Percentiles rank a stretch among this genome's conserved stretches.
These are phyloP conservation scores for Leucoma salicis DNA, from an alignment of 2,888 invertebrate species.

Conservation along the genomic window DNA sequence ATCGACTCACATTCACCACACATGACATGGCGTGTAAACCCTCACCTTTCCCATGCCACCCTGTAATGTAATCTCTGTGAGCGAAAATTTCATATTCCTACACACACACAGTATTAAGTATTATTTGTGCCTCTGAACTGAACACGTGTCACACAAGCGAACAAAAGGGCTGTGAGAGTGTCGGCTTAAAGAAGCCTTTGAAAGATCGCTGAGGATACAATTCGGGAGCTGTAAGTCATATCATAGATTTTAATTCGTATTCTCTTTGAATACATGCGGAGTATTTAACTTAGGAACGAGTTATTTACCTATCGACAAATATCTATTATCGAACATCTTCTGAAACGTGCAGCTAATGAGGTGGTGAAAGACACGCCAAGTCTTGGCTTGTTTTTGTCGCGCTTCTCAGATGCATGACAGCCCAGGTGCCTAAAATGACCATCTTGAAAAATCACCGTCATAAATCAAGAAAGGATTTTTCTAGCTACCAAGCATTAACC, in stretches of 20 bases:
- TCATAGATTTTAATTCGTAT: slow-evolving; percentile 17
- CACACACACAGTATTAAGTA: slow-evolving; percentile 9
- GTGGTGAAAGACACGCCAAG: slow-evolving; percentile 22
- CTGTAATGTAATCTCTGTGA: slow-evolving; percentile 25
- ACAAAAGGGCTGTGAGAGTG: slow-evolving; percentile 40
- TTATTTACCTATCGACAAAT: slow-evolving; percentile 7
- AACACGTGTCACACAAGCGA: slow-evolving; percentile 36
- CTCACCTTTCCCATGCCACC: slow-evolving; percentile 6
- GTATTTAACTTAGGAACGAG: not conserved
- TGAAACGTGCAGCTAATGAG: slow-evolving; percentile 25
- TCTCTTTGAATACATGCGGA: slow-evolving; percentile 11
- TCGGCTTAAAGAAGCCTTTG: slow-evolving; percentile 53
- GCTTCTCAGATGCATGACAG: slow-evolving; percentile 24
- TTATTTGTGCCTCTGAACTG: slow-evolving; percentile 23
- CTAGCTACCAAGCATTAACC: too few species aligned
- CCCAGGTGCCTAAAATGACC: slow-evolving; percentile 28
- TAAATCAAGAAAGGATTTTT: slow-evolving; percentile 28
- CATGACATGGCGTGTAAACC: slow-evolving; percentile 14
- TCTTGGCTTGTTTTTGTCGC: slow-evolving; percentile 15
- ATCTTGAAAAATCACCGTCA: slow-evolving; percentile 17
- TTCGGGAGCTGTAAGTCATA: slow-evolving; percentile 22
- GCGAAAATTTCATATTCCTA: slow-evolving; percentile 18
- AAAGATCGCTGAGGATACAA: slow-evolving; percentile 27
- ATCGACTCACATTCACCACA: not conserved
- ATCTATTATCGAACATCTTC: slow-evolving; percentile 10